phyloP scores from a whole-genome alignment of 1,140 invertebrate species.

The Dendroctonus ponderosae region DNA sequence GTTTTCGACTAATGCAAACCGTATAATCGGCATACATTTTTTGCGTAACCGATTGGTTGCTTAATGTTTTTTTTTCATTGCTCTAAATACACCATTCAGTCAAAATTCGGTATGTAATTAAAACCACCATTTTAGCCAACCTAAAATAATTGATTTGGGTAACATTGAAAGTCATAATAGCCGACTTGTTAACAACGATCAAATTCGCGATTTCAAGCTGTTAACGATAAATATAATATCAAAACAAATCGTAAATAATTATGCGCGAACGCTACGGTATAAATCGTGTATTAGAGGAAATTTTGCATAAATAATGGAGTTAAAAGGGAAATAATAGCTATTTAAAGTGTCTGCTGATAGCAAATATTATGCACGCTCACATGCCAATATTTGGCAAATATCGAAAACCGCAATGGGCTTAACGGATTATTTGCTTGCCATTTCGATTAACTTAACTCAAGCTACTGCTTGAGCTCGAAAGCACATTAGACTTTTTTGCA shows the following conservation, averaged over 20 bases:
- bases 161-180: too few species aligned
- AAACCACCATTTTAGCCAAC: too few species aligned
- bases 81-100: too few species aligned
- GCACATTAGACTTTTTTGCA: too few species aligned
- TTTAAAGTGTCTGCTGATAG: constrained; percentile 31
- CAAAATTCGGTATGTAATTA: too few species aligned
- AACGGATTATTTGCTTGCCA: background rate
- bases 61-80: too few species aligned
- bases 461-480: too few species aligned
- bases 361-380: constrained; percentile 24
- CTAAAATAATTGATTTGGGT: too few species aligned
- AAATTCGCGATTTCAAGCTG: background rate
- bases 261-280: constrained; percentile 23
- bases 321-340: constrained; percentile 36
- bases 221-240: constrained; percentile 31
- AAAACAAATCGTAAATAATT: constrained; percentile 34
- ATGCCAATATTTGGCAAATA: constrained; percentile 24
- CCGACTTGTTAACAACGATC: background rate
- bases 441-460: too few species aligned
- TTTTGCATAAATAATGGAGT: constrained; percentile 36
- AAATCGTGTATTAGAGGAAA: constrained; percentile 32
- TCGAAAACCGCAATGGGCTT: constrained; percentile 9
- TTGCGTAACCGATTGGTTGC: too few species aligned
- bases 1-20: too few species aligned
- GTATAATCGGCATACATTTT: too few species aligned